Evolutionary conservation across 2,888 invertebrate species (phyloP).

Genomic region (Lordiphosa fenestrarum): DNA sequence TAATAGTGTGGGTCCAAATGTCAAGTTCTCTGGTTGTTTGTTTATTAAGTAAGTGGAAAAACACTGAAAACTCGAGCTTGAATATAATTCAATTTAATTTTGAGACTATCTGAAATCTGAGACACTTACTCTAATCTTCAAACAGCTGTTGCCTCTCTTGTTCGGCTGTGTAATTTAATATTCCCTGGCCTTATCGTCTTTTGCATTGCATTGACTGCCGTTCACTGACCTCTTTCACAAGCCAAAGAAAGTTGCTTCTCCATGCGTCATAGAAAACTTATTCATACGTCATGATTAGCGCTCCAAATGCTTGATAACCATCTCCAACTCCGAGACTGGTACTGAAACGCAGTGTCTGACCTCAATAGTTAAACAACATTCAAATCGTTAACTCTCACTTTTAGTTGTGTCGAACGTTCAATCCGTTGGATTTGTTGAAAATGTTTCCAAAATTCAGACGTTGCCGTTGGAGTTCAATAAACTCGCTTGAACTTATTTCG

Average conservation of each 20-base stretch:
- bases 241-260: conserved; percentile 52
- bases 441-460: too few species aligned
- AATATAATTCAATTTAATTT: too few species aligned
- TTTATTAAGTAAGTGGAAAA: too few species aligned
- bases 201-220: conserved; percentile 24
- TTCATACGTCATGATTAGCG: conserved; percentile 23
- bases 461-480: conserved; percentile 55
- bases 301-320: conserved; percentile 37
- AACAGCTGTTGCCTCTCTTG: conserved; percentile 24
- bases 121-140: background rate
- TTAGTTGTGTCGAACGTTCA: conserved; percentile 19
- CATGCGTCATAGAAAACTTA: conserved; percentile 50
- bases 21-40: too few species aligned
- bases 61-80: too few species aligned
- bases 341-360: conserved; percentile 32
- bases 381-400: conserved; percentile 59
- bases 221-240: conserved; percentile 60
- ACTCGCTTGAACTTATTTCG: conserved; percentile 63
- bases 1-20: too few species aligned
- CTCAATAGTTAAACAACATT: conserved; percentile 51
- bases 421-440: background rate
- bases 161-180: conserved; percentile 17
- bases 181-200: conserved; percentile 5
- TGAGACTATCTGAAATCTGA: background rate
- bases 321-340: conserved; percentile 25